phyloP scores from a whole-genome alignment of 2,888 invertebrate species.

The Spialia ferax region DNA sequence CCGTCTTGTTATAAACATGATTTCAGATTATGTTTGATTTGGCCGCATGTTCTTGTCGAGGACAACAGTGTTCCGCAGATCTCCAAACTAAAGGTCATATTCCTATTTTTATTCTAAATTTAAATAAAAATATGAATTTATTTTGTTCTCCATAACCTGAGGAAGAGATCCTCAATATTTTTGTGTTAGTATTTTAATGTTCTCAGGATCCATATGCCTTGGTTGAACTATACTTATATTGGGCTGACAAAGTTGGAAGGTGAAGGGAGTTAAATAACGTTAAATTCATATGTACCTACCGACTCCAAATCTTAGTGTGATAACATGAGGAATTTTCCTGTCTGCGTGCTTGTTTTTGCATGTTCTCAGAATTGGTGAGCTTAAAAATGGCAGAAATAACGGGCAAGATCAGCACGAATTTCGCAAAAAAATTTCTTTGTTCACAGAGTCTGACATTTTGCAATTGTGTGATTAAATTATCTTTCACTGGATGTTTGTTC shows the following conservation, averaged over 20 bases:
- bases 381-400: neutral
- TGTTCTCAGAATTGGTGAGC: constrained; percentile 5
- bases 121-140: neutral
- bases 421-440: constrained; percentile 4
- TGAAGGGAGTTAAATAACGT: neutral
- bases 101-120: neutral
- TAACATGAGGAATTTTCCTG: neutral
- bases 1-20: neutral
- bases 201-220: neutral
- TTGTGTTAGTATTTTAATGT: neutral
- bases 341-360: neutral
- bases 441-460: neutral
- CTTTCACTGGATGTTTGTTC: neutral
- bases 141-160: neutral
- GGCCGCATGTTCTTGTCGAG: neutral
- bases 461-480: neutral
- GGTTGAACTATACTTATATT: neutral
- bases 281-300: neutral
- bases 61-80: neutral
- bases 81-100: neutral
- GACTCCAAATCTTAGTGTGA: no score
- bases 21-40: neutral
- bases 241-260: neutral
- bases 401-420: neutral
- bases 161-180: neutral